Evolutionary conservation across 1,140 invertebrate genomes (phyloP), one percentile per base, ranked within the genome.

Genomic region (Drosophila tani): DNA sequence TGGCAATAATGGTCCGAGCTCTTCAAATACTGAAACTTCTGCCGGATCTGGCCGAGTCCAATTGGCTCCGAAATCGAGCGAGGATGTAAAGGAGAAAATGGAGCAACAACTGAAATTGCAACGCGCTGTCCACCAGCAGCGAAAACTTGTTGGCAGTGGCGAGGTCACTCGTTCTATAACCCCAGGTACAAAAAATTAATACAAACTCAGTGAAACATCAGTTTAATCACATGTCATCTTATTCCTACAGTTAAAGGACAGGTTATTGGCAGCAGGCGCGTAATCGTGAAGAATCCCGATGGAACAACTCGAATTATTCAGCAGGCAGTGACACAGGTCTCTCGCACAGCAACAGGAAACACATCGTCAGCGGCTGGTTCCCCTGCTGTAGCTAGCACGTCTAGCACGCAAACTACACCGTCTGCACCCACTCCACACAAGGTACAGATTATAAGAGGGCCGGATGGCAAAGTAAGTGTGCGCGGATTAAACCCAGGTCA

Each of bases 401-500:
- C 82, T 14, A 69, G 70, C 24, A 35, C 67, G 3, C 69, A 67
- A n/a, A 21, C 76, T 24, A 43, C 71, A 14, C 35, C 78, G 27
- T 27, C 79, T 17, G 24, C 78, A n/a, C 93, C 94, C 1, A 94
- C 94, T n/a, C 95, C 95, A 59, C 96, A 97, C 91, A 96, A 97
- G 91, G 96, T 99, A 32, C 98, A 98, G 94, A 98, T 99, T 65
- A 96, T 98, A 75, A 96, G 97, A 82, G 95, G 96, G 1, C 96
- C 97, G 0, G 97, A 98, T 93, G 98, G 98, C 17, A 98, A 98
- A 93, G 94, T 99, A 1, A 97, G 98, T 92, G 97, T 99, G 4
- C 95, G 97, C 66, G 98, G 98, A 8, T 93, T 99, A 2, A 94
- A 98, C 92, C 97, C 97, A 50, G 97, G 98, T n/a, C 98, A 99